Evolutionary conservation across 2,888 invertebrate species (phyloP).

Genomic region (Parasteatoda lunata): DNA sequence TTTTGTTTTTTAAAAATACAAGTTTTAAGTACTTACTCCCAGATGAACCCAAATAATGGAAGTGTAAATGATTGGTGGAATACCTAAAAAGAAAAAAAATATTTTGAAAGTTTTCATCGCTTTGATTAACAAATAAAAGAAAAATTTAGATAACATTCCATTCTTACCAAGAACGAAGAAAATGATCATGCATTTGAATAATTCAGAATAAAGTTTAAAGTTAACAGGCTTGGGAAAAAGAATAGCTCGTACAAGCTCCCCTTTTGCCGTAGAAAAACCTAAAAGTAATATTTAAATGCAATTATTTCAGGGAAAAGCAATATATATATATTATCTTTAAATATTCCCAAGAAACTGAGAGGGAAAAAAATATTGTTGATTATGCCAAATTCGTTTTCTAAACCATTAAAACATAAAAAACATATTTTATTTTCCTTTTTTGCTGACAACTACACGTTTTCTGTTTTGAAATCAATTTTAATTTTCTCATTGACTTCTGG

Average conservation of each 20-base stretch:
- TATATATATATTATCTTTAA: no score
- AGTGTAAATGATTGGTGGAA: slow-evolving; percentile 71
- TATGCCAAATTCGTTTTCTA: no score
- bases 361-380: no score
- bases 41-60: slow-evolving; percentile 70
- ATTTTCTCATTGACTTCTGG: no score
- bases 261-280: slow-evolving; percentile 85
- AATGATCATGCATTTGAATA: slow-evolving; percentile 72
- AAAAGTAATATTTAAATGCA: background rate
- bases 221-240: slow-evolving; percentile 85
- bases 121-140: background rate
- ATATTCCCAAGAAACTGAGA: no score
- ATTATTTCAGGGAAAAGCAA: no score
- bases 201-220: slow-evolving; percentile 85
- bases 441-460: no score
- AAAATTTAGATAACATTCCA: slow-evolving; percentile 20
- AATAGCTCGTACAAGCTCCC: slow-evolving; percentile 85
- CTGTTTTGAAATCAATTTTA: no score
- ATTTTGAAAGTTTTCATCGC: background rate
- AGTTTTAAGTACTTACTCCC: slow-evolving; percentile 70
- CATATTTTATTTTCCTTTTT: no score
- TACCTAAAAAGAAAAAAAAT: slow-evolving; percentile 34
- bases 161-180: slow-evolving; percentile 72
- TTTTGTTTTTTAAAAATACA: no score
- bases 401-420: no score